These are phyloP conservation scores for Lutjanus erythropterus DNA, from an alignment of 2,113 vertebrate genomes.

Conservation along the genomic window DNA sequence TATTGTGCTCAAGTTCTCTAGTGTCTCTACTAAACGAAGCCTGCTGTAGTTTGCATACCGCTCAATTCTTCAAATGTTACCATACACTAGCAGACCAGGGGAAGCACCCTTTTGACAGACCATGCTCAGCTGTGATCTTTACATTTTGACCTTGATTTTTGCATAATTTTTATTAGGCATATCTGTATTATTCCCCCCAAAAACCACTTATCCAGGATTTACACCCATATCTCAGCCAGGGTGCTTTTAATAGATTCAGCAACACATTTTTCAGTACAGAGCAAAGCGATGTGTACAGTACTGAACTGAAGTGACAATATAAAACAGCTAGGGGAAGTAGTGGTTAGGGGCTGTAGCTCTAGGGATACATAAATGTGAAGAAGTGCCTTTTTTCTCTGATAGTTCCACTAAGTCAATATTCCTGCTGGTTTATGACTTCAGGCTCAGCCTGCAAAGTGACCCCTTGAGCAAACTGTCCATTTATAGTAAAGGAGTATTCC, in stretches of 20 bases:
- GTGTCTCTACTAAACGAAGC: conserved; percentile 4
- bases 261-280: not conserved
- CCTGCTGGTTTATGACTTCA: not conserved
- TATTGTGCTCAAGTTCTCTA: conserved; percentile 1
- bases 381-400: not conserved
- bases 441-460: conserved; percentile 27
- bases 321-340: conserved; percentile 9
- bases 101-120: conserved; percentile 24
- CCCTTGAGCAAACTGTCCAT: conserved; percentile 55
- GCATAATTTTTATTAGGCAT: not conserved
- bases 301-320: not conserved
- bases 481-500: conserved; percentile 72
- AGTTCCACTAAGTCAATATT: not conserved
- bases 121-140: not conserved
- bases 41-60: conserved; percentile 32
- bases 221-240: not conserved
- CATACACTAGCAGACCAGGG: not conserved
- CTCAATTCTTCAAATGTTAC: conserved; percentile 24
- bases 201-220: not conserved
- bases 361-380: not conserved
- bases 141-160: conserved; percentile 9
- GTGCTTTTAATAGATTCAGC: not conserved
- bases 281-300: too few relatives aligned
- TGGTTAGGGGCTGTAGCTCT: conserved; percentile 5
- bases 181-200: not conserved